These are phyloP conservation scores for Catostylus mosaicus DNA, from an alignment of 30 jellyfish, hydroid and myxozoan species.

Conservation along the genomic window DNA sequence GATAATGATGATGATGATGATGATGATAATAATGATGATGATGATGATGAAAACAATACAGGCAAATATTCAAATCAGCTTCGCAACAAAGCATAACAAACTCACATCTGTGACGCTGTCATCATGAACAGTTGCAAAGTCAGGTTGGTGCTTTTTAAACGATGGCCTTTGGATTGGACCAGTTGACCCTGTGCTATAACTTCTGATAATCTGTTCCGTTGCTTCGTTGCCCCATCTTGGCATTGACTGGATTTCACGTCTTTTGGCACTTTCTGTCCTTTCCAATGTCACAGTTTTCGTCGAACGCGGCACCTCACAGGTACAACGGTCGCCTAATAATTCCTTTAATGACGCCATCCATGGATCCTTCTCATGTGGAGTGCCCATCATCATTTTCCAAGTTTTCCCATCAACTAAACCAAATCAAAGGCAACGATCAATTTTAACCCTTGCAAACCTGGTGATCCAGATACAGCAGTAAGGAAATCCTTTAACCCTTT, in stretches of 20 bases:
- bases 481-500: no score
- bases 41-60: no score
- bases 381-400: constrained; percentile 92
- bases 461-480: no score
- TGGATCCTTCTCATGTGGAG: constrained; percentile 94
- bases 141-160: constrained; percentile 39
- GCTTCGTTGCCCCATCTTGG: constrained; percentile 88
- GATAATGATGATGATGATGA: no score
- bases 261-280: constrained; percentile 83
- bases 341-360: constrained; percentile 90
- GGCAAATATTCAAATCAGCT: no score
- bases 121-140: constrained; percentile 40
- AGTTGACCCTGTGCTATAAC: constrained; percentile 95
- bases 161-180: constrained; percentile 76
- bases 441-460: no score
- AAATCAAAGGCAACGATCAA: no score
- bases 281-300: constrained; percentile 73
- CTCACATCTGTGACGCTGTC: not conserved
- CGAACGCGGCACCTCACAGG: constrained; percentile 41
- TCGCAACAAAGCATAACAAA: not conserved
- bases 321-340: constrained; percentile 77
- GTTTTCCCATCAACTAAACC: constrained; percentile 61
- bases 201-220: constrained; percentile 70
- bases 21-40: no score
- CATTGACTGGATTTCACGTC: constrained; percentile 88